These are phyloP conservation scores for Tenodera sinensis DNA, from an alignment of 2,888 invertebrate genomes.

Conservation along the genomic window DNA sequence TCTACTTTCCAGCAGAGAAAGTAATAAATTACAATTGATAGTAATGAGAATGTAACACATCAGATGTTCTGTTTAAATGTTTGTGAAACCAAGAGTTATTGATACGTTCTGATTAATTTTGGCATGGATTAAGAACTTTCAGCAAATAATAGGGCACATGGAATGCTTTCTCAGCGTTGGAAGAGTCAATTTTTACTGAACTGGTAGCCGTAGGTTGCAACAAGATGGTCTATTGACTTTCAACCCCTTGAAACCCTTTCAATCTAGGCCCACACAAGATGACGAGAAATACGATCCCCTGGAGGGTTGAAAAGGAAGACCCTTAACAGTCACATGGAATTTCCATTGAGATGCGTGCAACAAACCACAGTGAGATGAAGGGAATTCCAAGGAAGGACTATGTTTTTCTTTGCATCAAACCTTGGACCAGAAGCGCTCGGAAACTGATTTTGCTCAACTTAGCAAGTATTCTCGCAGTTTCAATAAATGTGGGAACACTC, in stretches of 20 bases:
- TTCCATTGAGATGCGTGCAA: constrained; percentile 21
- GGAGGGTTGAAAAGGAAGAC: not conserved
- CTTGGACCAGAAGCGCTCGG: not conserved
- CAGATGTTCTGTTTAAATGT: no score
- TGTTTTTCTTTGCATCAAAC: not conserved
- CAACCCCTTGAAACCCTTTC: not conserved
- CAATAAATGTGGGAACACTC: no score
- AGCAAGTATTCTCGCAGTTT: no score
- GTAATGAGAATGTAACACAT: no score
- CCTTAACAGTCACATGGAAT: constrained; percentile 4
- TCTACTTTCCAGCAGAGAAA: no score
- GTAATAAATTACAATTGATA: no score
- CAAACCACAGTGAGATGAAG: not conserved
- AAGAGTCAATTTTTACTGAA: no score
- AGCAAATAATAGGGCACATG: no score
- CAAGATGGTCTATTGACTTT: not conserved
- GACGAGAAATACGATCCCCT: not conserved
- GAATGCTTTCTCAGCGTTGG: no score
- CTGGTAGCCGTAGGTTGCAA: not conserved
- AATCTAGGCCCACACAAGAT: not conserved
- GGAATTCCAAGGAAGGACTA: not conserved
- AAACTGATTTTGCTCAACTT: not conserved
- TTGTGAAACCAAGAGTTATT: no score
- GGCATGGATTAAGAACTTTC: no score
- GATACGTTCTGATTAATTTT: no score